phyloP scores from a whole-genome alignment of 2,888 invertebrate genomes.

The Eurois occulta region DNA sequence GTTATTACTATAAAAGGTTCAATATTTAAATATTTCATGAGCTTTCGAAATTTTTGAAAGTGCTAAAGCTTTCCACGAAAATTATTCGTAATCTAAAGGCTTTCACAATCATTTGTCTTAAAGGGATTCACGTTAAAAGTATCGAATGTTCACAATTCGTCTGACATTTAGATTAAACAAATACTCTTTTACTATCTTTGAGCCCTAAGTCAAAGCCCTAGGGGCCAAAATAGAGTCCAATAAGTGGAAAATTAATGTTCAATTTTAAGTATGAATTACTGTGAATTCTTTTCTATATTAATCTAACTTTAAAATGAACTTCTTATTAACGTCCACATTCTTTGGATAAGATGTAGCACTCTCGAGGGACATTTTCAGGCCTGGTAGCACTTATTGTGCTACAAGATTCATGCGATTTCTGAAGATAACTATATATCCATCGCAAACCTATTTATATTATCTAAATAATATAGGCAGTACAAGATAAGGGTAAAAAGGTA shows the following conservation, averaged over 20 bases:
- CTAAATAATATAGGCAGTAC: background rate
- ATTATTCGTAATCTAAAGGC: constrained; percentile 3
- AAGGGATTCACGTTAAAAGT: constrained; percentile 19
- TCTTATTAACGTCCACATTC: background rate
- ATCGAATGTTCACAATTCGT: constrained; percentile 13
- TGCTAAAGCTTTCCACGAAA: constrained; percentile 21
- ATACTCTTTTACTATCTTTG: constrained; percentile 4
- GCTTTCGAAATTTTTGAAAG: constrained; percentile 2
- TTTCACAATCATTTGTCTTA: constrained; percentile 26
- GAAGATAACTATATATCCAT: constrained; percentile 2
- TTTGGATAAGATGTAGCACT: constrained; percentile 7
- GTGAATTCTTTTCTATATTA: background rate
- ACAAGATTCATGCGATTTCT: background rate
- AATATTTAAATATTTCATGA: background rate
- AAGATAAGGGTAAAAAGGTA: background rate
- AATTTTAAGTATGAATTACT: constrained; percentile 13
- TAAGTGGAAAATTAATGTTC: constrained; percentile 7
- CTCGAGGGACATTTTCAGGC: constrained; percentile 1
- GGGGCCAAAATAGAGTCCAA: background rate
- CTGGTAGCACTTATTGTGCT: background rate
- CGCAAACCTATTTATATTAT: background rate
- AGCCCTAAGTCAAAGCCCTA: constrained; percentile 20
- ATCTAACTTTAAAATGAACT: constrained; percentile 15
- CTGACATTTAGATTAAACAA: constrained; percentile 26
- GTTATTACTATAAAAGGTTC: background rate